phyloP scores from a whole-genome alignment of 1,140 invertebrate genomes.

The Berghia stephanieae region DNA sequence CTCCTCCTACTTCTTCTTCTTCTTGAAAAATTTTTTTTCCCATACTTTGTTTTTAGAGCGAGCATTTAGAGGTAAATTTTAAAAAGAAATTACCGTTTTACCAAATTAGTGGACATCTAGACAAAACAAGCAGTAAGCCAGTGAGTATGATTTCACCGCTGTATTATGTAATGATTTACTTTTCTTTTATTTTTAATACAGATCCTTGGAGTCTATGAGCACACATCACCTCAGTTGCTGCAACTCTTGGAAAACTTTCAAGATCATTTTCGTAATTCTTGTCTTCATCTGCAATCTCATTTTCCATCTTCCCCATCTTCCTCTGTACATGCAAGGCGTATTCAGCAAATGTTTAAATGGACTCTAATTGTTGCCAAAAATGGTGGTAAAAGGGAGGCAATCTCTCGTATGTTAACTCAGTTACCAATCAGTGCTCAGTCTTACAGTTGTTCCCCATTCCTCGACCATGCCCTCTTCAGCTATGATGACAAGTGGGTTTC shows the following conservation, averaged over 20 bases:
- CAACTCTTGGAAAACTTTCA: slow-evolving; percentile 91
- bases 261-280: slow-evolving; percentile 91
- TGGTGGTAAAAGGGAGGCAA: slow-evolving; percentile 79
- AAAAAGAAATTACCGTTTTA: too few relatives aligned
- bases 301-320: slow-evolving; percentile 92
- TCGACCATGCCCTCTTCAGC: slow-evolving; percentile 91
- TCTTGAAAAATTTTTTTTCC: too few relatives aligned
- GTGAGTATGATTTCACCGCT: too few relatives aligned
- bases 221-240: slow-evolving; percentile 86
- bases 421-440: slow-evolving; percentile 95
- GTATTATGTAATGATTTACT: too few relatives aligned
- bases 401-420: slow-evolving; percentile 88
- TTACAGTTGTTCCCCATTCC: slow-evolving; percentile 90
- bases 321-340: slow-evolving; percentile 84
- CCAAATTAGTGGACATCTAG: too few relatives aligned
- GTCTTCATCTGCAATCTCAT: slow-evolving; percentile 76
- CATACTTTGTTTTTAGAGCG: too few relatives aligned
- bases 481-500: slow-evolving; percentile 98
- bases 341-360: slow-evolving; percentile 82
- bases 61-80: too few relatives aligned
- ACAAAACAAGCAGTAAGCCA: too few relatives aligned
- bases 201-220: slow-evolving; percentile 84
- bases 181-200: not conserved
- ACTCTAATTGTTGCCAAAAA: slow-evolving; percentile 87
- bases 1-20: too few relatives aligned